phyloP scores from a whole-genome alignment of 2,113 vertebrate species.

The Plectropomus leopardus region DNA sequence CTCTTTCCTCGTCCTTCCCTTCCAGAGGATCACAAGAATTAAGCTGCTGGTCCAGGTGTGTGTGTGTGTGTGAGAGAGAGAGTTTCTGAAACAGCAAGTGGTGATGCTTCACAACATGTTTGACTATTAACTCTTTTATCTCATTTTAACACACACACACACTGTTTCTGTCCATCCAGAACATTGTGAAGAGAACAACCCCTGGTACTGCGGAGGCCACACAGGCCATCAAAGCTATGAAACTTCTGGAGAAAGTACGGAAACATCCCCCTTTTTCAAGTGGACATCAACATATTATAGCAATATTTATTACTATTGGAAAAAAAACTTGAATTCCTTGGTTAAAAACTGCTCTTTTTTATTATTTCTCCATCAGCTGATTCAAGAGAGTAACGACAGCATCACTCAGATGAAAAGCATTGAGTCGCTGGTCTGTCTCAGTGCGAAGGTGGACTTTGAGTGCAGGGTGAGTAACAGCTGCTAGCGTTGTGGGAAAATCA shows the following conservation, averaged over 20 bases:
- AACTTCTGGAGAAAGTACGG: conserved; percentile 91
- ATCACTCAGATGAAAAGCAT: conserved; percentile 96
- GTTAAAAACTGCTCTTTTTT: background rate
- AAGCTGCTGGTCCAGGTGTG: conserved; percentile 96
- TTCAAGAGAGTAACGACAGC: conserved; percentile 95
- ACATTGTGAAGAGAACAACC: conserved; percentile 94
- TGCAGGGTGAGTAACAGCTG: conserved; percentile 88
- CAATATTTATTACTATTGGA: background rate
- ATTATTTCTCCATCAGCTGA: conserved; percentile 85
- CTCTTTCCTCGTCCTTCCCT: conserved; percentile 97
- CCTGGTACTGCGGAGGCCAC: conserved; percentile 89
- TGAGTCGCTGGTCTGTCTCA: conserved; percentile 94
- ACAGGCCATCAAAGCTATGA: conserved; percentile 92
- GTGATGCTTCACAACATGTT: background rate
- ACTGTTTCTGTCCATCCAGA: conserved; percentile 81
- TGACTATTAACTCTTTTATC: background rate
- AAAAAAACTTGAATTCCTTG: too few species aligned
- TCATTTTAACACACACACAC: background rate
- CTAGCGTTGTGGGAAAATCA: background rate
- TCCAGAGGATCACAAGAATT: conserved; percentile 96
- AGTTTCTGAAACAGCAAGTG: background rate
- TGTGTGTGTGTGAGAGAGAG: background rate
- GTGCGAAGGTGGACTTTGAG: conserved; percentile 95
- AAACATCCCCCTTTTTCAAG: background rate
- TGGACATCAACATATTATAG: background rate